phyloP scores from a whole-genome alignment of 92 coral and sea anemone species.

The Siderastrea siderea region DNA sequence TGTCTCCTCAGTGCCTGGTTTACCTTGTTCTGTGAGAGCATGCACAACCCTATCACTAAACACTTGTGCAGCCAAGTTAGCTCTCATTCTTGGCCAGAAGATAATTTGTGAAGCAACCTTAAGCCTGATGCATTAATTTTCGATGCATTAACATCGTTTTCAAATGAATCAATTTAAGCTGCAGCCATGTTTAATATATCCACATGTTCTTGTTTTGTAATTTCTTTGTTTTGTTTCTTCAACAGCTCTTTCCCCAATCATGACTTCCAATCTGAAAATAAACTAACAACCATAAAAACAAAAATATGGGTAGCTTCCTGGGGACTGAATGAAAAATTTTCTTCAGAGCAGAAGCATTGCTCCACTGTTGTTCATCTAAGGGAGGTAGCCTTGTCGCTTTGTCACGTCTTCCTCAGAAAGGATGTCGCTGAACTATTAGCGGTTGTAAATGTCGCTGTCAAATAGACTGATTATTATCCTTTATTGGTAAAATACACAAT shows the following conservation, averaged over 20 bases:
- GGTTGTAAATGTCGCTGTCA: too few relatives aligned
- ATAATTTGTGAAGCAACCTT: neutral
- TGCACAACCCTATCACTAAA: conserved; percentile 43
- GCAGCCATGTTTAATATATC: conserved; percentile 47
- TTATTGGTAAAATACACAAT: too few relatives aligned
- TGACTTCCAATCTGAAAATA: conserved; percentile 51
- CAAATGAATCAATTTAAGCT: conserved; percentile 5
- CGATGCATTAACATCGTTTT: conserved; percentile 46
- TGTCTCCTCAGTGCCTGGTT: conserved; percentile 57
- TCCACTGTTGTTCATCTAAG: too few relatives aligned
- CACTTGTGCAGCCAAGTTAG: neutral
- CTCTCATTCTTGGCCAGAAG: neutral
- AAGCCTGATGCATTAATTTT: conserved; percentile 47
- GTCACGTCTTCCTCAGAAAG: too few relatives aligned
- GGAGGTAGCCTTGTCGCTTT: too few relatives aligned
- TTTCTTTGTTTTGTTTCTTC: conserved; percentile 33
- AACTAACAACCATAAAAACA: conserved; percentile 34
- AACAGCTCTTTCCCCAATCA: conserved; percentile 47
- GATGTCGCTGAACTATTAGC: too few relatives aligned
- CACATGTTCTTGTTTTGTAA: conserved; percentile 37
- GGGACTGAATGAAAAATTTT: conserved; percentile 11
- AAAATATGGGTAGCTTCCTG: conserved; percentile 43
- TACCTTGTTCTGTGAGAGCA: conserved; percentile 46
- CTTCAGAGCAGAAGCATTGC: neutral
- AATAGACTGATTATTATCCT: too few relatives aligned